These are phyloP conservation scores for Felis catus DNA, from an alignment of 2,113 vertebrate species.

Conservation along the genomic window F.catus_Fca126_mat1.0 CM031428.1:58094501-58095000, in stretches of 20 bases:
- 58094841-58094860: background rate
- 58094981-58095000: no score
- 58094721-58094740: background rate
- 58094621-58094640: background rate
- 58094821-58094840: background rate
- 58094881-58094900: background rate
- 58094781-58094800: background rate
- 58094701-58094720: background rate
- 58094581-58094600: background rate
- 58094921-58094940: background rate
- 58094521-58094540: background rate
- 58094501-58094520: background rate
- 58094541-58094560: background rate
- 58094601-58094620: background rate
- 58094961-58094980: no score
- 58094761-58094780: background rate
- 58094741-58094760: background rate
- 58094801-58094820: background rate
- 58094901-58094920: background rate
- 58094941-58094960: background rate
- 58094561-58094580: background rate
- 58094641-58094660: background rate
- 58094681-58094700: background rate
- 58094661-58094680: background rate
- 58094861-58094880: background rate